Percentiles rank a stretch among this genome's conserved stretches.
These are phyloP conservation scores for Bhutanitis thaidina DNA, from an alignment of 2,888 invertebrate species.

Conservation along the genomic window DNA sequence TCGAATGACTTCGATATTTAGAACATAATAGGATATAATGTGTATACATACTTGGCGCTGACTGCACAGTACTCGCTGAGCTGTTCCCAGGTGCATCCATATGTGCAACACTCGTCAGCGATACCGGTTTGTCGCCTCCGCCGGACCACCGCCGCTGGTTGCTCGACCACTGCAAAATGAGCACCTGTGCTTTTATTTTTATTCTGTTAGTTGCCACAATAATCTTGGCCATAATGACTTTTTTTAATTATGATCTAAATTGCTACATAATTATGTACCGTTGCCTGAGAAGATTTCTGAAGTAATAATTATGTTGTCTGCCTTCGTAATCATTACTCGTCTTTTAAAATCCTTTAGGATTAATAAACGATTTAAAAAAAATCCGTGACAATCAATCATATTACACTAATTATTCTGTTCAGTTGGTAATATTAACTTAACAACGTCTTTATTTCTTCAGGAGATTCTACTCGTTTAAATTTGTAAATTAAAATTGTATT, in stretches of 20 bases:
- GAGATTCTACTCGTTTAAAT: too few species aligned
- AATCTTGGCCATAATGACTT: slow-evolving; percentile 1
- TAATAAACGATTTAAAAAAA: too few species aligned
- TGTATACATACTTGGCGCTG: slow-evolving; percentile 54
- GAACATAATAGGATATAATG: background rate
- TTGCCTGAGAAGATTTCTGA: too few species aligned
- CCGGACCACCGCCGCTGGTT: slow-evolving; percentile 49
- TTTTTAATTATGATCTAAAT: background rate
- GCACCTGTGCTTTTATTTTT: slow-evolving; percentile 16
- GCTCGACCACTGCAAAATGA: slow-evolving; percentile 58
- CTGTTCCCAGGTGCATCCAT: slow-evolving; percentile 63
- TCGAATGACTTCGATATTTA: background rate
- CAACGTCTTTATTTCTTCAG: too few species aligned
- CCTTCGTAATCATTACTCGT: too few species aligned
- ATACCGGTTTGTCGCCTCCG: slow-evolving; percentile 62
- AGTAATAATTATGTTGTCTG: too few species aligned
- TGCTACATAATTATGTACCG: too few species aligned
- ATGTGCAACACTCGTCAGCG: slow-evolving; percentile 67
- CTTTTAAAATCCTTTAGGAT: too few species aligned
- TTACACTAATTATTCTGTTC: too few species aligned
- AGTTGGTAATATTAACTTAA: too few species aligned
- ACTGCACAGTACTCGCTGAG: slow-evolving; percentile 69
- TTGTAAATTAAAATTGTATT: too few species aligned
- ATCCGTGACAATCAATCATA: too few species aligned
- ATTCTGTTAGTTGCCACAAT: slow-evolving; percentile 1